Base-by-base conservation (phyloP, 2,797 vertebrate genomes). In the Gastrophryne carolinensis region DNA sequence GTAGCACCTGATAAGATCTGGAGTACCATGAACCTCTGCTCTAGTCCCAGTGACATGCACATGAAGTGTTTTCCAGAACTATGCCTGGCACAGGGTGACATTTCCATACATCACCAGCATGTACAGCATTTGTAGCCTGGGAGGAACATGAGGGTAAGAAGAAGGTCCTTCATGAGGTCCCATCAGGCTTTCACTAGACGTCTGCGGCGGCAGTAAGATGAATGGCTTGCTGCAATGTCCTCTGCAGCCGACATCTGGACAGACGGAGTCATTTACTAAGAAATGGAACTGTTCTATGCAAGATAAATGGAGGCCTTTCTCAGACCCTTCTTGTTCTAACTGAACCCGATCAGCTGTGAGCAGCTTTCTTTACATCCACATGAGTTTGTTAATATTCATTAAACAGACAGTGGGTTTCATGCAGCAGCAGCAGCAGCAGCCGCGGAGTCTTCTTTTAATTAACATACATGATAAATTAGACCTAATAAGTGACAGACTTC, bases 181-280 rank as follows among this genome's bases (percentile, higher is more conserved):
- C 58, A 15, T 15, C 58, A 9, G 21, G 57, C 35, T 71, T 26
- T 64, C 70, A 50, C 19, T 27, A 71, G 47, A 53, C 44, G 15
- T 13, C n/a, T 44, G 32, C n/a, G 21, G 21, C 12, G 50, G 41
- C 63, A 15, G 15, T 17, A 49, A 64, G 74, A 77, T 71, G 49
- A 77, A 77, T 71, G 66, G 57, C 49, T 77, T 44, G 39, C 67
- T 64, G 58, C 21, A 77, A 56, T 77, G 67, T 44, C 49, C 35
- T 39, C 66, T 56, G 44, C 66, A 44, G 58, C 26, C 26, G 27
- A 53, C 47, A 66, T 70, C 74, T 70, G 19, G 74, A 58, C 65
- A 76, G 58, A 70, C 56, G 65, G 65, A 70, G 58, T 39, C 54
- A 71, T 67, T 56, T 67, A 67, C 49, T 76, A 61, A 44, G 50